Evolutionary conservation across 1,140 invertebrate species (phyloP).

Genomic region (Monochamus saltuarius): DNA sequence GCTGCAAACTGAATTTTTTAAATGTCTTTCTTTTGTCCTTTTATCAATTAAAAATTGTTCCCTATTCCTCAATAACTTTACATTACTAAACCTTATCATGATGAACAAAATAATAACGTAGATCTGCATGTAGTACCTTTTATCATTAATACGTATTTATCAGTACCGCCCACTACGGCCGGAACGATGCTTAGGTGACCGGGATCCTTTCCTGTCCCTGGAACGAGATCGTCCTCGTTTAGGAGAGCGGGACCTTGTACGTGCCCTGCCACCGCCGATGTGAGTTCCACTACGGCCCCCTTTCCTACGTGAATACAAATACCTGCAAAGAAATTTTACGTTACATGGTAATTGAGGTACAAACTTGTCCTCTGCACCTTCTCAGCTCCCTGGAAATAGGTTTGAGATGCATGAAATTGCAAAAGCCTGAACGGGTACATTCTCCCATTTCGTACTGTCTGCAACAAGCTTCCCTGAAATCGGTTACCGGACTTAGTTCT

Average conservation of each 20-base stretch:
- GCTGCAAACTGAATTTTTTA: no score
- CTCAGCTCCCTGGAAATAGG: constrained; percentile 93
- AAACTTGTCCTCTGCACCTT: constrained; percentile 59
- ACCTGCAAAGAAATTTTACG: constrained; percentile 52
- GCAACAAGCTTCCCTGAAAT: constrained; percentile 98
- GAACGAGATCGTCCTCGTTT: constrained; percentile 50
- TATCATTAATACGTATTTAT: neutral
- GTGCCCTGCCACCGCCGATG: constrained; percentile 47
- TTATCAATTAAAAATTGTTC: no score
- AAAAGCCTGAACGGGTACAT: constrained; percentile 97
- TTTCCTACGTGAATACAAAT: constrained; percentile 62
- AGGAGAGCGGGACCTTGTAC: constrained; percentile 53
- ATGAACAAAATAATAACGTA: no score
- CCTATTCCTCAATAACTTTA: no score
- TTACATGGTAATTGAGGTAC: constrained; percentile 1
- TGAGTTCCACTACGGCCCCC: constrained; percentile 48
- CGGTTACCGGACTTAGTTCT: constrained; percentile 96
- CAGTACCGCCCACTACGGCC: constrained; percentile 55
- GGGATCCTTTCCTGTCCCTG: constrained; percentile 48
- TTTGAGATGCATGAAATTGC: constrained; percentile 99
- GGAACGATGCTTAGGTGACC: constrained; percentile 53
- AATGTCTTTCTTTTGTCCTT: no score
- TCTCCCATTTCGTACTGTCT: constrained; percentile 99
- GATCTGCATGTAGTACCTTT: no score
- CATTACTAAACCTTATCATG: no score